A percentile compares a stretch with the other conserved stretches of the same genome.
phyloP scores from a whole-genome alignment of 2,888 invertebrate genomes.

The Eupithecia tripunctaria region DNA sequence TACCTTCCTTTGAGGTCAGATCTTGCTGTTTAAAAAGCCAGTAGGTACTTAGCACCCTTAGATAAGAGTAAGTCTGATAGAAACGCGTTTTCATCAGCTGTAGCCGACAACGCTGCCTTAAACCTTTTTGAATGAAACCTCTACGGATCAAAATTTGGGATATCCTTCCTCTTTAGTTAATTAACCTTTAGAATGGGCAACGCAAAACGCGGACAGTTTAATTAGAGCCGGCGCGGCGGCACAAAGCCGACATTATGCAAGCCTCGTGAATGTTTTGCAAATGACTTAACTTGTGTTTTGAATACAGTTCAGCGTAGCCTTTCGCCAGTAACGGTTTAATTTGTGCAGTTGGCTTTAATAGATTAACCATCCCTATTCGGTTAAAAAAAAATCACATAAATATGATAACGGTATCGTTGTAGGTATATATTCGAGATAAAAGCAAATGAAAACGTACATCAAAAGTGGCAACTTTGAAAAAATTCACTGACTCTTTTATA shows the following conservation, averaged over 20 bases:
- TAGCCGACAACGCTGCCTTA: not conserved
- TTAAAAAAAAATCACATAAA: not conserved
- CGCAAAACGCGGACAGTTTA: conserved; percentile 49
- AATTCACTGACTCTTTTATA: no score
- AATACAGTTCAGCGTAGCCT: conserved; percentile 24
- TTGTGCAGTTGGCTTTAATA: not conserved
- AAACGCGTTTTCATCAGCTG: not conserved
- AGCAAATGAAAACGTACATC: not conserved
- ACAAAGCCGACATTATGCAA: conserved; percentile 40
- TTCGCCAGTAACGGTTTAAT: conserved; percentile 6
- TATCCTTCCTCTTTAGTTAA: conserved; percentile 34
- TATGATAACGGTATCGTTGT: not conserved
- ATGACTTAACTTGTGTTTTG: conserved; percentile 37
- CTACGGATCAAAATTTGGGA: conserved; percentile 7
- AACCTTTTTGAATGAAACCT: conserved; percentile 7
- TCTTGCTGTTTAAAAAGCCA: not conserved
- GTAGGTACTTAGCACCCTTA: not conserved
- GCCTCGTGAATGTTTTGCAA: conserved; percentile 36
- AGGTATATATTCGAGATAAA: not conserved
- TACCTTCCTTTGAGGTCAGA: not conserved
- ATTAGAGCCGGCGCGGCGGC: conserved; percentile 48
- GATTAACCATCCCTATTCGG: not conserved
- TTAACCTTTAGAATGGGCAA: conserved; percentile 45
- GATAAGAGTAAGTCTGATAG: not conserved
- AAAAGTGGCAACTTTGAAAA: not conserved